phyloP scores from a whole-genome alignment of 2,888 invertebrate genomes.

The Platypus cylindrus region DNA sequence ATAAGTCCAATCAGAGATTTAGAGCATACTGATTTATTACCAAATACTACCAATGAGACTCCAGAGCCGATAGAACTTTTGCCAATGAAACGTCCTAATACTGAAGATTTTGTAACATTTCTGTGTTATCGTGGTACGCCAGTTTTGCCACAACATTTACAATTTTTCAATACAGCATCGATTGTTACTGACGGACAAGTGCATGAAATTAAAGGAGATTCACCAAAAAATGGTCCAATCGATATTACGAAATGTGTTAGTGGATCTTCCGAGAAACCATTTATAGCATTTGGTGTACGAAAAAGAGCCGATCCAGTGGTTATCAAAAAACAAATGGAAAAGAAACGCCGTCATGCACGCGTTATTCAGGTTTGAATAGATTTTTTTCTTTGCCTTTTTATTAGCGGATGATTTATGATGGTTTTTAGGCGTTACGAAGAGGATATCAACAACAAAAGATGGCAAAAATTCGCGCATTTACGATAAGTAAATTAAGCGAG shows the following conservation, averaged over 20 bases:
- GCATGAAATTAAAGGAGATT: conserved; percentile 29
- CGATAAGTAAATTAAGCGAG: conserved; percentile 35
- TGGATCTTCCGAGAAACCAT: conserved; percentile 30
- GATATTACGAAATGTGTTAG: conserved; percentile 27
- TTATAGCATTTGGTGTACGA: conserved; percentile 43
- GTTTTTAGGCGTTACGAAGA: conserved; percentile 38
- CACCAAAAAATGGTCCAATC: conserved; percentile 29
- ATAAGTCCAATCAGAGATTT: conserved; percentile 49
- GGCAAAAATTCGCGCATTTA: conserved; percentile 39
- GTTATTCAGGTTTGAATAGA: conserved; percentile 29
- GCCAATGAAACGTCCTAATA: conserved; percentile 59
- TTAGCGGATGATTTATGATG: background rate
- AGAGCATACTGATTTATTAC: conserved; percentile 36
- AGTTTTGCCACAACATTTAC: conserved; percentile 56
- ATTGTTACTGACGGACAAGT: conserved; percentile 31
- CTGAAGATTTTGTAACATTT: conserved; percentile 77
- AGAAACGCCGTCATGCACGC: conserved; percentile 33
- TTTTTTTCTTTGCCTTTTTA: background rate
- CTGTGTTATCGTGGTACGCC: conserved; percentile 69
- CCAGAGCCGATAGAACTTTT: conserved; percentile 47
- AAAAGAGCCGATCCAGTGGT: conserved; percentile 42
- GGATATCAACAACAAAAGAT: conserved; percentile 49
- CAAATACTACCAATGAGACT: conserved; percentile 28
- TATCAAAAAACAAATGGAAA: conserved; percentile 34
- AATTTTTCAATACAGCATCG: conserved; percentile 49